Evolutionary conservation across 2,888 invertebrate genomes (phyloP), one percentile per base, ranked within the genome.

Genomic region (Exephanes ischioxanthus): DNA sequence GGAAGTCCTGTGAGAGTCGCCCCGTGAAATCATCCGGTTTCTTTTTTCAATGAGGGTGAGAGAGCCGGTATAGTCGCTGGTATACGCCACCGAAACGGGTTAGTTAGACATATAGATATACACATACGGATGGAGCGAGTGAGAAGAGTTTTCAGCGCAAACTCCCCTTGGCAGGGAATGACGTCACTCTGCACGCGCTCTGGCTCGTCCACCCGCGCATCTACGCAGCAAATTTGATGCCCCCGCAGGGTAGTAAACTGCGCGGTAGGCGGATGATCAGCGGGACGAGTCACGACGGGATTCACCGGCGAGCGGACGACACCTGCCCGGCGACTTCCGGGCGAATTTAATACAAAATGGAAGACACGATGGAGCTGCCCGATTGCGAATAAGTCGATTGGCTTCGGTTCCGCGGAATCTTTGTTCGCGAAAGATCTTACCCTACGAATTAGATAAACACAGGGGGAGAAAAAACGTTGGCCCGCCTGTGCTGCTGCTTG

Each of bases 11-110:
- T 84, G 77, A 66, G 77, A 86, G 86, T 83, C 86, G 87, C 72
- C 87, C 84, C 86, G 87, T 88, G 87, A 88, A 90, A 89, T 91
- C 90, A 91, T 91, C 91, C 91, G 91, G 89, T 91, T 90, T 89
- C 90, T 89, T 68, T 87, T 90, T 90, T 86, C 89, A 14, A 89
- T 87, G 87, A 45, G 88, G 85, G 86, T 81, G 80, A 86, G 77
- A 72, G 63, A 45, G 45, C 68, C 33, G 11, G 14, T 45, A 45
- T 45, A 45, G 45, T 14, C 14, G 45, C 45, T 14, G 45, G 45
- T 45, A 14, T 45, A 45, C 45, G 45, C 14, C 14, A 14, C 3
- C 45, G 14, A 3, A 45, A 14, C 14, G 11, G 77, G 58, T 63
- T 70, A 14, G 67, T 48, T 33, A 33, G 58, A 16, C 19, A 19